Percentiles rank a stretch among this genome's conserved stretches.
Evolutionary conservation across 2,113 vertebrate species (phyloP).

Genomic region (Gorsachius goisagi): DNA sequence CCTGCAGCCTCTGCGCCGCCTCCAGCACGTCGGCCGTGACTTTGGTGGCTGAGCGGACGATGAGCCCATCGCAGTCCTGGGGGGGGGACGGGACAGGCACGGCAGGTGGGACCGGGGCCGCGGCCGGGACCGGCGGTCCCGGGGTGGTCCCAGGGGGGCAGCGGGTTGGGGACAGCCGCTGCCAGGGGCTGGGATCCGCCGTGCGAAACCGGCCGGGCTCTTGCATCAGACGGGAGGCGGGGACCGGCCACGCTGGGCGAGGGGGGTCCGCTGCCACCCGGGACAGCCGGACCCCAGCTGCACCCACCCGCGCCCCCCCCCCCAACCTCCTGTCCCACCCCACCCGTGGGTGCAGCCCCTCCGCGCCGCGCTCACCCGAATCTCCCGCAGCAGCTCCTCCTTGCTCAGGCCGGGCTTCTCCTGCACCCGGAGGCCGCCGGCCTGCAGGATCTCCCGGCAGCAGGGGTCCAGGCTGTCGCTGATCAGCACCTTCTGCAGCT

Average conservation of each 20-base stretch:
- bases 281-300: neutral
- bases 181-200: neutral
- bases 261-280: neutral
- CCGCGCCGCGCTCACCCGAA: slow-evolving; percentile 77
- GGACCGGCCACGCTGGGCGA: neutral
- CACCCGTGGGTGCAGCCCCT: neutral
- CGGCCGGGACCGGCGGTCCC: neutral
- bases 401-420: slow-evolving; percentile 85
- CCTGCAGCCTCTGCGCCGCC: slow-evolving; percentile 83
- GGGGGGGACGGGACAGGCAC: neutral
- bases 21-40: slow-evolving; percentile 89
- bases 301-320: neutral
- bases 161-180: neutral
- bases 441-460: slow-evolving; percentile 85
- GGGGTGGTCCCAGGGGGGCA: neutral
- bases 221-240: slow-evolving; percentile 87
- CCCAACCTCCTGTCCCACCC: no score
- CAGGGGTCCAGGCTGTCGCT: slow-evolving; percentile 91
- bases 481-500: slow-evolving; percentile 84
- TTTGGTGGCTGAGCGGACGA: slow-evolving; percentile 94
- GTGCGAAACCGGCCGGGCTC: slow-evolving; percentile 60
- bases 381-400: slow-evolving; percentile 85
- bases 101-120: neutral
- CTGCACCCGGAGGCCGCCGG: slow-evolving; percentile 87
- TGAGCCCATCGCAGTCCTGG: slow-evolving; percentile 91